A percentile compares a stretch with the other conserved stretches of the same genome.
Evolutionary conservation across 2,888 invertebrate species (phyloP).

Genomic region (Clepsis dumicolana): DNA sequence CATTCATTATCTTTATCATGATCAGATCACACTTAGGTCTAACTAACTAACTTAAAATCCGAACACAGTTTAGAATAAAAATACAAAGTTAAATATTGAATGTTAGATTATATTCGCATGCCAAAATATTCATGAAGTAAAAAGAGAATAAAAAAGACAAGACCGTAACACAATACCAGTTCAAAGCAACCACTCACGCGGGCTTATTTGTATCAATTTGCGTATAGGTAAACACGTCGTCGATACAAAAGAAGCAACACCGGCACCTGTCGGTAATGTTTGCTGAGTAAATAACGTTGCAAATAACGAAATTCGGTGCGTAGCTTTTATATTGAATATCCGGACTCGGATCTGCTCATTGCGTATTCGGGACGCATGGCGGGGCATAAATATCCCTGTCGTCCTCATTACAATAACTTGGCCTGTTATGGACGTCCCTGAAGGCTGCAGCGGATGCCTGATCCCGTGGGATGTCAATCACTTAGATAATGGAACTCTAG

Average conservation of each 20-base stretch:
- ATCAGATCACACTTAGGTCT: too few species aligned
- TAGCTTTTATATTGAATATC: conserved; percentile 65
- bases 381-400: conserved; percentile 84
- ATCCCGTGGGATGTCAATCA: conserved; percentile 77
- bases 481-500: conserved; percentile 78
- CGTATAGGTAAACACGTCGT: conserved; percentile 62
- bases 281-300: conserved; percentile 67
- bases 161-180: conserved; percentile 47
- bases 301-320: conserved; percentile 59
- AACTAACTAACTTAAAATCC: too few species aligned
- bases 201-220: conserved; percentile 63
- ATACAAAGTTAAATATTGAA: too few species aligned
- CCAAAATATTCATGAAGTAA: conserved; percentile 11
- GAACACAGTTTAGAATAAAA: too few species aligned
- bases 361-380: conserved; percentile 78
- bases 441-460: conserved; percentile 70
- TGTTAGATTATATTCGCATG: neutral
- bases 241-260: conserved; percentile 62
- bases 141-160: conserved; percentile 40
- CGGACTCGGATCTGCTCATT: conserved; percentile 63
- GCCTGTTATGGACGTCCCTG: conserved; percentile 68
- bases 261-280: conserved; percentile 75
- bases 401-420: conserved; percentile 82
- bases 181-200: conserved; percentile 50
- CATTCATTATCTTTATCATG: too few species aligned